Conservation (phyloP, 2,797 vertebrate species). For the Chelon auratus region DNA sequence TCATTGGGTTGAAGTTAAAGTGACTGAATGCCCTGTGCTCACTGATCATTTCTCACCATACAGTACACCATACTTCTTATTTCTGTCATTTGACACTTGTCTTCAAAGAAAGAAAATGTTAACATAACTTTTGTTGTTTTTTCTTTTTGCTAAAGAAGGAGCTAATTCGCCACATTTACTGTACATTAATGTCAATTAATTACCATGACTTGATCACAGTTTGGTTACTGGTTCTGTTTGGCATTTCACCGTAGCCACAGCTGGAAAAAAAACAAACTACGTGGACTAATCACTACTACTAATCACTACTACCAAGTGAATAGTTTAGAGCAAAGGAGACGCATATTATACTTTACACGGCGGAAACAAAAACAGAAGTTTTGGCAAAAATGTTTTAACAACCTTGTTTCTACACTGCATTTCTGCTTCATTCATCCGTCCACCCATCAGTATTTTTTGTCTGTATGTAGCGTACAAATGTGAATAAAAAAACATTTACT, state of each 20-base stretch:
- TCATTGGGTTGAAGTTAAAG: constrained; percentile 23
- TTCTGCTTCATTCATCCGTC: background rate
- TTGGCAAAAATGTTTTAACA: background rate
- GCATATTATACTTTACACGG: no score
- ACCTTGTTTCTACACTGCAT: background rate
- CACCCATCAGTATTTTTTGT: background rate
- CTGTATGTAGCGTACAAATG: background rate
- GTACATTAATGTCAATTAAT: background rate
- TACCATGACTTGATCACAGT: background rate
- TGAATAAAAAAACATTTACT: background rate
- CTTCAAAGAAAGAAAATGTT: constrained; percentile 3
- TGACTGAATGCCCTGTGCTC: constrained; percentile 16
- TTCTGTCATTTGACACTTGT: background rate
- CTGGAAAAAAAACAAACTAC: background rate
- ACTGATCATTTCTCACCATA: background rate
- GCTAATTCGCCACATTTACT: background rate
- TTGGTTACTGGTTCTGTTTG: background rate
- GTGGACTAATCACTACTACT: background rate
- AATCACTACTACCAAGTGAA: background rate
- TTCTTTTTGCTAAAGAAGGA: background rate
- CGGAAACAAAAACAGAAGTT: background rate
- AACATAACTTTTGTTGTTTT: background rate
- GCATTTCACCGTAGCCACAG: background rate
- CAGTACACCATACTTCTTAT: background rate
- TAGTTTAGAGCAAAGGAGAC: background rate